A percentile compares a stretch with the other conserved stretches of the same genome.
phyloP scores from a whole-genome alignment of 92 coral and sea anemone genomes.

The Diadumene lineata region DNA sequence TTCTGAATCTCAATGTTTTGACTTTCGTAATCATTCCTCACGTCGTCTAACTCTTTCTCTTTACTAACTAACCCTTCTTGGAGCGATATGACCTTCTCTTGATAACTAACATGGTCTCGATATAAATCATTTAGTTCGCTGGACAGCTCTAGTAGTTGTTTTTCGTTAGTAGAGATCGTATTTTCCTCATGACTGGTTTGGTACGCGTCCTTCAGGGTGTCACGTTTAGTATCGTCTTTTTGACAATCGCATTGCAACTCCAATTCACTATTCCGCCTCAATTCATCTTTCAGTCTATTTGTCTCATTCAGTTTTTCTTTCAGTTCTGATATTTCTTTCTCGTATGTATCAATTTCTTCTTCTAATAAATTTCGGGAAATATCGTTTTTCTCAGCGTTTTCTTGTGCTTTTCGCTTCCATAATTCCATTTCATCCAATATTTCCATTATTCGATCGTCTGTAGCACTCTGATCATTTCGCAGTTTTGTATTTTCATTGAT shows the following conservation, averaged over 20 bases:
- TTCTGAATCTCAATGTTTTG: constrained; percentile 64
- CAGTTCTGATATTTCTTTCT: constrained; percentile 54
- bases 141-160: constrained; percentile 38
- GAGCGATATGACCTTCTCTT: constrained; percentile 46
- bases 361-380: constrained; percentile 25
- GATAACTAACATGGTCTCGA: constrained; percentile 57
- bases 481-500: constrained; percentile 46
- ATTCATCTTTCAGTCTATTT: constrained; percentile 27
- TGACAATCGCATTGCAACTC: constrained; percentile 25
- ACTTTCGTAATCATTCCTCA: constrained; percentile 45
- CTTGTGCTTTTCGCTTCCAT: constrained; percentile 71
- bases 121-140: constrained; percentile 61
- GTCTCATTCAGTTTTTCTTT: constrained; percentile 41
- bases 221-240: background rate
- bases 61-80: constrained; percentile 35
- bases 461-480: constrained; percentile 39
- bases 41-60: constrained; percentile 64
- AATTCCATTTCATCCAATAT: constrained; percentile 55
- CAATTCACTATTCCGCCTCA: constrained; percentile 12
- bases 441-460: constrained; percentile 59
- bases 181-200: constrained; percentile 5
- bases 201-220: too few species aligned
- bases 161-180: constrained; percentile 19
- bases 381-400: constrained; percentile 51
- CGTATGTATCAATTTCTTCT: constrained; percentile 51